Percentiles rank a stretch among this genome's conserved stretches.
Evolutionary conservation across 2,113 vertebrate genomes (phyloP).

Genomic region (Ranitomeya imitator): DNA sequence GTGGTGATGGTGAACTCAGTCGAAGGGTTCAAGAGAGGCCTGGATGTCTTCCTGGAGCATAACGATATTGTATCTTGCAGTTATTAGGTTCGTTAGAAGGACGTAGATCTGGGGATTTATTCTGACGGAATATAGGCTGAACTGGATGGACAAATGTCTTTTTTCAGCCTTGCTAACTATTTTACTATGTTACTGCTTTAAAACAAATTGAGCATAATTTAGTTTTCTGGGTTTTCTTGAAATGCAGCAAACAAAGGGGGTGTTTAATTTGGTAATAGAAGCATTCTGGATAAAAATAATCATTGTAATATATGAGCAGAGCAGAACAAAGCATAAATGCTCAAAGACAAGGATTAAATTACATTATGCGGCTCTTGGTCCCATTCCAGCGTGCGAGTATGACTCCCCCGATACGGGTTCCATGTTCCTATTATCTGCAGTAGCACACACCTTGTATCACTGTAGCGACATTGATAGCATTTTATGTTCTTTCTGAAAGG

Average conservation of each 20-base stretch:
- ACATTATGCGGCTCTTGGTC: neutral
- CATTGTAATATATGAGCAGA: neutral
- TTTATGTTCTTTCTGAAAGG: conserved; percentile 17
- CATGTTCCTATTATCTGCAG: conserved; percentile 19
- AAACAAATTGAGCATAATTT: neutral
- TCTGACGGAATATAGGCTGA: too few relatives aligned
- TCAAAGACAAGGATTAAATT: neutral
- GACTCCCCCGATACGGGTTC: conserved; percentile 1
- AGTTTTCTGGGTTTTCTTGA: neutral
- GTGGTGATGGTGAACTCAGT: too few relatives aligned
- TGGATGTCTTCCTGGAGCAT: too few relatives aligned
- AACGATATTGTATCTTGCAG: too few relatives aligned
- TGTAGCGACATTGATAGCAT: conserved; percentile 12
- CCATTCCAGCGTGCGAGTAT: neutral
- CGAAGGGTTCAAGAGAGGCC: too few relatives aligned
- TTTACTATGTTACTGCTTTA: neutral
- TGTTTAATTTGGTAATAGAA: neutral
- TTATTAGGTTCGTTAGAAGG: too few relatives aligned
- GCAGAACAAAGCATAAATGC: neutral
- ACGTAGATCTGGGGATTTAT: too few relatives aligned
- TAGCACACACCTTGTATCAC: neutral
- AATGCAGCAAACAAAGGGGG: neutral
- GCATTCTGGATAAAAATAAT: conserved; percentile 14
- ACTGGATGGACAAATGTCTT: too few relatives aligned
- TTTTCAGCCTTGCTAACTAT: too few relatives aligned